These are phyloP conservation scores for Saccopteryx leptura DNA, from an alignment of 2,113 vertebrate genomes.

Conservation along the genomic window DNA sequence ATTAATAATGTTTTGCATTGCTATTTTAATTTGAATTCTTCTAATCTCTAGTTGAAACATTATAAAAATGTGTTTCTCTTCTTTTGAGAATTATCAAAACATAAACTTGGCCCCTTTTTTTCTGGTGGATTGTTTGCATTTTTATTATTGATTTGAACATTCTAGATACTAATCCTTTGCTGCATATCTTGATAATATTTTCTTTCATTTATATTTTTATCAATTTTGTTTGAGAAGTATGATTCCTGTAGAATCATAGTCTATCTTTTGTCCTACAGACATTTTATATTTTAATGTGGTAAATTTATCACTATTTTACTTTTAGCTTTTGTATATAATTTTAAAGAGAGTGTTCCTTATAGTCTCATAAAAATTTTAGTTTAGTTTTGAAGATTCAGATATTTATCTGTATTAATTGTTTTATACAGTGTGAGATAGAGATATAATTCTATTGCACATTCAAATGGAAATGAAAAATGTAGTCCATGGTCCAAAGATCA, in stretches of 20 bases:
- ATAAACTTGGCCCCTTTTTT: neutral
- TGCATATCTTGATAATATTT: constrained; percentile 26
- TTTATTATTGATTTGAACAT: constrained; percentile 14
- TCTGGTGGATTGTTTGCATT: neutral
- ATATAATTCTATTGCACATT: neutral
- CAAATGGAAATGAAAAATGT: neutral
- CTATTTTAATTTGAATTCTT: constrained; percentile 25
- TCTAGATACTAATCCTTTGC: neutral
- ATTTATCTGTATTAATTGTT: neutral
- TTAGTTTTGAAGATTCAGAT: neutral
- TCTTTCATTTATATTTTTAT: neutral
- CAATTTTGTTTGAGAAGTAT: neutral
- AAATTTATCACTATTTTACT: neutral
- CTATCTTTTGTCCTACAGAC: neutral
- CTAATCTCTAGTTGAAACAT: constrained; percentile 8
- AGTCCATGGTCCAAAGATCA: neutral
- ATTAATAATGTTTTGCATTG: constrained; percentile 15
- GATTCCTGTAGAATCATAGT: neutral
- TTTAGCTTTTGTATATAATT: neutral
- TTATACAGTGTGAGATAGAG: neutral
- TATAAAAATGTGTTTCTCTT: neutral
- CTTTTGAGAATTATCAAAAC: neutral
- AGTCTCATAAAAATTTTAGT: constrained; percentile 13
- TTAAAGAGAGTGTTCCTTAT: neutral
- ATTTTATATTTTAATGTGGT: neutral